Evolutionary conservation across 1,140 invertebrate species (phyloP), one percentile per base, ranked within the genome.

Genomic region (Sogatella furcifera): DNA sequence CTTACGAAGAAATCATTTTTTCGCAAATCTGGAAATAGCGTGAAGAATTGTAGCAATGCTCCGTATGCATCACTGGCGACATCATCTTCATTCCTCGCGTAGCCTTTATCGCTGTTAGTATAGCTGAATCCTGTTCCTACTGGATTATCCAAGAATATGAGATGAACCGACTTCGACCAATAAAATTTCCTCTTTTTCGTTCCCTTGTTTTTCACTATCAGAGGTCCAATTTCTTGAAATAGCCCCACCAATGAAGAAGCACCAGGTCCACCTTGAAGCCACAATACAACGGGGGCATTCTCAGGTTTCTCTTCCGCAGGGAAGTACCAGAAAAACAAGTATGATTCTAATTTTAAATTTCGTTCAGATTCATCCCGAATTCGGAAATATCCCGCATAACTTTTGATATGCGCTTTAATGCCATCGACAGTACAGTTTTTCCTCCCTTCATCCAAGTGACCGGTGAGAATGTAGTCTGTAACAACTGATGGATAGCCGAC

Each of bases 321-420:
- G 22, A 92, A 92, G 67, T 89, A 93, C 90, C 90, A 93, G 71
- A 92, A 92, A 74, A 89, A 94, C 64, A 91, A 78, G 69, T 92
- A 91, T 0, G 88, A 88, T 66, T 89, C 84, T 68, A 77, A 86
- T 14, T 11, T 11, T 4, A n/a, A n/a, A n/a, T n/a, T n/a, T 73
- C 66, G 28, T 72, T 74, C 14, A 3, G 43, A n/a, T 5, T n/a
- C 21, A 49, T 1, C 10, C 46, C 21, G 15, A 3, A 80, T 73
- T 34, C 67, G 66, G 63, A 81, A 80, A 34, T 57, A 64, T 21
- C 59, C 62, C 34, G 59, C 43, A 41, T 61, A 64, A 55, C 80
- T 82, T 28, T 65, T 69, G 4, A 78, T 63, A 55, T 73, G 6
- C 1, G 5, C 34, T 38, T 38, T 38, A 11, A 38, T 38, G 3